Percentiles rank a stretch among this genome's conserved stretches.
Evolutionary conservation across 2,888 invertebrate genomes (phyloP).

Genomic region (Leptarthrus brevirostris): DNA sequence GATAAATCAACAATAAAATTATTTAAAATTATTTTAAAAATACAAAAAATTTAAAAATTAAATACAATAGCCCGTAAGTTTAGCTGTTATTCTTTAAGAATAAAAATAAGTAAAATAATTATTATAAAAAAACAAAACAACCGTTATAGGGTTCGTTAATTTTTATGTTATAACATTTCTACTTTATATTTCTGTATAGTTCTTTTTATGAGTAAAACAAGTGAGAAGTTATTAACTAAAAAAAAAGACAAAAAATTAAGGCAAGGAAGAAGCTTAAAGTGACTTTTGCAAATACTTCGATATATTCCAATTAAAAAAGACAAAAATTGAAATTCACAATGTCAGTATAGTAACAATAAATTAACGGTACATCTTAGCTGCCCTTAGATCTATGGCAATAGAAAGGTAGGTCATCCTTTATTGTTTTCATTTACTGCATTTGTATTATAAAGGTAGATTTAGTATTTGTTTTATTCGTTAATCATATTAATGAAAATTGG

Average conservation of each 20-base stretch:
- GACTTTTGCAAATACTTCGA: slow-evolving; percentile 35
- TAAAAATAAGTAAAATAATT: slow-evolving; percentile 50
- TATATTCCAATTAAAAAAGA: slow-evolving; percentile 43
- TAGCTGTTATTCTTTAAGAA: slow-evolving; percentile 57
- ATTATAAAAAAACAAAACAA: slow-evolving; percentile 44
- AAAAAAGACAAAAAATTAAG: slow-evolving; percentile 24
- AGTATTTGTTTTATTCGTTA: slow-evolving; percentile 46
- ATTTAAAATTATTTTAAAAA: slow-evolving; percentile 42
- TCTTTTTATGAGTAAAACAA: slow-evolving; percentile 45
- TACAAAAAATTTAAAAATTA: slow-evolving; percentile 50
- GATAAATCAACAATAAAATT: slow-evolving; percentile 48
- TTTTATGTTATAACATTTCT: slow-evolving; percentile 41
- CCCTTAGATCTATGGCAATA: slow-evolving; percentile 45
- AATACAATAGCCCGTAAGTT: slow-evolving; percentile 58
- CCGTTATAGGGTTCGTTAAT: slow-evolving; percentile 49
- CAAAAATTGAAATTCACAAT: slow-evolving; percentile 40
- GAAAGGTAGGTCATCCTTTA: slow-evolving; percentile 31
- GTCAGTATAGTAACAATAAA: slow-evolving; percentile 44
- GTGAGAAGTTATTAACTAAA: not conserved
- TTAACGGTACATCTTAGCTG: slow-evolving; percentile 46
- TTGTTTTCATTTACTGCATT: slow-evolving; percentile 46
- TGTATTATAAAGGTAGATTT: slow-evolving; percentile 42
- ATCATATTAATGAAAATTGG: slow-evolving; percentile 46
- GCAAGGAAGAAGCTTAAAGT: slow-evolving; percentile 29
- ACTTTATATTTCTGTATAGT: slow-evolving; percentile 48